These are phyloP conservation scores for Pomacea maculata DNA, from an alignment of 1,140 invertebrate genomes.

Conservation along the genomic window DNA sequence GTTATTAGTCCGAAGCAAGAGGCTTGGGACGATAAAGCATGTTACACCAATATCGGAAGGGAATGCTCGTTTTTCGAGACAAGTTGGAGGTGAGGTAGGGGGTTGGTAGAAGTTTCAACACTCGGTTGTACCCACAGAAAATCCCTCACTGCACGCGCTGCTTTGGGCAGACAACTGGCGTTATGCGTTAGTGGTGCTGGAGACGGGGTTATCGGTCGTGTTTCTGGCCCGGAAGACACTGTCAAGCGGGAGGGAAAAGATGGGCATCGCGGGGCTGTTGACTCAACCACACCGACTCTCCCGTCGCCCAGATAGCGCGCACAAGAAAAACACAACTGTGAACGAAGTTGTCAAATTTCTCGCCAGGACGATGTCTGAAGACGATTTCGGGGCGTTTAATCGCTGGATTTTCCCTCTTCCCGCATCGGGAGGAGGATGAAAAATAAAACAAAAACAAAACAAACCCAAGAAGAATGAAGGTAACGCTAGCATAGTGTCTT, in stretches of 20 bases:
- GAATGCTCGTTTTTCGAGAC: background rate
- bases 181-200: background rate
- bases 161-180: background rate
- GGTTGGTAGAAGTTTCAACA: background rate
- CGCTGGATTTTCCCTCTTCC: background rate
- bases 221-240: constrained; percentile 1
- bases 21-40: too few relatives aligned
- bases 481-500: background rate
- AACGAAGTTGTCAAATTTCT: constrained; percentile 6
- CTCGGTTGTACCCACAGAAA: background rate
- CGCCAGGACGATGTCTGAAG: background rate
- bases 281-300: constrained; percentile 6
- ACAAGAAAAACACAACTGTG: constrained; percentile 12
- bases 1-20: too few relatives aligned
- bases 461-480: background rate
- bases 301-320: background rate
- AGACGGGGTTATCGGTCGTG: constrained; percentile 5
- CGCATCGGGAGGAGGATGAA: background rate
- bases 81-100: background rate
- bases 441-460: too few relatives aligned
- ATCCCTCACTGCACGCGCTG: background rate
- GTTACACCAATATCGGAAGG: too few relatives aligned
- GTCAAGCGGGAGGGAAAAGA: constrained; percentile 2
- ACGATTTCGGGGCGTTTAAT: background rate
- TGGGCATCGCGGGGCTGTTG: constrained; percentile 12